Conservation (phyloP, 1,140 invertebrate genomes). For the Platorchestia sp. region DNA sequence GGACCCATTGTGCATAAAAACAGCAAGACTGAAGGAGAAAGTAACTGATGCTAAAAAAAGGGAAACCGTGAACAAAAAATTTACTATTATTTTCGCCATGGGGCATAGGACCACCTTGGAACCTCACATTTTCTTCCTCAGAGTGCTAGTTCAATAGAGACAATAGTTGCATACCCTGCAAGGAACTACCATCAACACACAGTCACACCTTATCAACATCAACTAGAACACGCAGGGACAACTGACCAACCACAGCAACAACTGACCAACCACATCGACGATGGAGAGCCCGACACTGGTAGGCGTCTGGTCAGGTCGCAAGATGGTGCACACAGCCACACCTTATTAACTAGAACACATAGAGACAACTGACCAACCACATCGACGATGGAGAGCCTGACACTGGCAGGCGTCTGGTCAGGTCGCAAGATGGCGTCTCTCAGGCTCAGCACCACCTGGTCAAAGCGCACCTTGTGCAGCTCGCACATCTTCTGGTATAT, state of each 20-base stretch:
- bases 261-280: background rate
- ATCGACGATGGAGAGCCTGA: slow-evolving; percentile 51
- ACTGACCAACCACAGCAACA: background rate
- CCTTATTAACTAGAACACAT: background rate
- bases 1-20: too few species aligned
- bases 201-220: background rate
- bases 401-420: slow-evolving; percentile 23
- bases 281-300: slow-evolving; percentile 50
- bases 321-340: background rate
- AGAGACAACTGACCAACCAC: slow-evolving; percentile 51
- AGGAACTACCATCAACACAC: background rate
- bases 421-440: slow-evolving; percentile 50
- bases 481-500: slow-evolving; percentile 49
- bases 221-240: background rate
- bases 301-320: slow-evolving; percentile 37
- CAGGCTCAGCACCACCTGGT: slow-evolving; percentile 47
- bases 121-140: too few species aligned
- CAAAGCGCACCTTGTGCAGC: slow-evolving; percentile 44
- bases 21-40: too few species aligned
- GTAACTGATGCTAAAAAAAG: too few species aligned
- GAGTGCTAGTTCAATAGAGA: too few species aligned
- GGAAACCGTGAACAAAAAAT: too few species aligned
- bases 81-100: too few species aligned
- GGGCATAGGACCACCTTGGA: too few species aligned
- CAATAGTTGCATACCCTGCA: too few species aligned